Conservation (phyloP, 2,797 vertebrate genomes). For the Danionella dracula region DNA sequence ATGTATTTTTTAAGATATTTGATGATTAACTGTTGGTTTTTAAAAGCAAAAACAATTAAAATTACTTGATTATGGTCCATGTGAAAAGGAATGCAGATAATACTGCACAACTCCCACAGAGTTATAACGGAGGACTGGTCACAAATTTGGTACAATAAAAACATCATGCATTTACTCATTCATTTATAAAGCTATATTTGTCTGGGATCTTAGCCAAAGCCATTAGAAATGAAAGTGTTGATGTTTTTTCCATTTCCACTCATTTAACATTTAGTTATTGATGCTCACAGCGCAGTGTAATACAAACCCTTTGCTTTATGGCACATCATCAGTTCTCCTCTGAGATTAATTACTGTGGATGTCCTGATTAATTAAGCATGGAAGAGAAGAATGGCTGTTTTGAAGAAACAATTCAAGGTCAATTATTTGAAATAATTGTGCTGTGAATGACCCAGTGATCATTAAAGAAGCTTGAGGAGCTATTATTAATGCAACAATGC, state of each 20-base stretch:
- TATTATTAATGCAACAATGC: slow-evolving; percentile 59
- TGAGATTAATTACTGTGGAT: slow-evolving; percentile 44
- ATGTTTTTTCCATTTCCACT: slow-evolving; percentile 1
- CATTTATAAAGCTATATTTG: slow-evolving; percentile 9
- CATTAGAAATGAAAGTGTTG: slow-evolving; percentile 1
- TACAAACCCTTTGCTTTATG: slow-evolving; percentile 28
- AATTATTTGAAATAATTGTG: slow-evolving; percentile 58
- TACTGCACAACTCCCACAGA: no score
- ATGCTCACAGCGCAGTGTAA: slow-evolving; percentile 29
- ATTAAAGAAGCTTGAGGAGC: slow-evolving; percentile 33
- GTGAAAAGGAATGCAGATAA: no score
- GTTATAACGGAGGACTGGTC: no score
- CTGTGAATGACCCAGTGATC: slow-evolving; percentile 57
- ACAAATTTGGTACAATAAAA: slow-evolving; percentile 4
- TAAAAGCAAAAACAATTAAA: no score
- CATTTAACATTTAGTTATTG: slow-evolving; percentile 30
- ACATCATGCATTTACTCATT: slow-evolving; percentile 7
- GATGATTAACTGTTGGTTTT: no score
- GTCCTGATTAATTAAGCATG: slow-evolving; percentile 40
- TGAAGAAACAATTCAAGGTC: slow-evolving; percentile 43
- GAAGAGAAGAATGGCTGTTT: slow-evolving; percentile 27
- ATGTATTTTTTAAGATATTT: no score
- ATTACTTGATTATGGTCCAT: no score
- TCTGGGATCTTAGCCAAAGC: slow-evolving; percentile 13
- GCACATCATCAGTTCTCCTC: slow-evolving; percentile 34